Evolutionary conservation across 2,797 vertebrate species (phyloP), one percentile per base, ranked within the genome.

Genomic region (Microctenopoma steveboyesi): DNA sequence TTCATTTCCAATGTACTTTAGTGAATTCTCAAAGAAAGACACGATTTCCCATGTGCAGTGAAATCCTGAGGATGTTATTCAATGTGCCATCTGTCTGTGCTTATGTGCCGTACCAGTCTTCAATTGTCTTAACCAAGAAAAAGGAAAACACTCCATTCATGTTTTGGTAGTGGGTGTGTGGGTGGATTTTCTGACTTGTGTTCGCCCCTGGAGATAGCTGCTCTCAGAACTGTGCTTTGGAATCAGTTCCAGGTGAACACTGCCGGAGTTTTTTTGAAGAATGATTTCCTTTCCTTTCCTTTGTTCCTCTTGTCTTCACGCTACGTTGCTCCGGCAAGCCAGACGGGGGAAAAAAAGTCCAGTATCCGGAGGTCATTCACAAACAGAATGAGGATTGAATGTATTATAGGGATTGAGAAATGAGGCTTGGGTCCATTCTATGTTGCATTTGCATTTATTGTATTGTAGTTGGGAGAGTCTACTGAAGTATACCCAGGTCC

Each of bases 201-300:
- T 51, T 77, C 65, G 78, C 72, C 63, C 51, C 39, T 22, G 51
- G 76, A 83, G 78, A 69, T 52, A 57, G 67, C 64, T 42, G 1
- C 60, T 85, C 82, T 78, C 52, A 77, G 69, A 86, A 67, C 56
- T 18, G 18, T 15, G 65, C 57, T 85, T 57, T 76, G 77, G 84
- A 87, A 93, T 93, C 86, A 88, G 83, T 92, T 93, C 91, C 92
- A 92, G 91, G 91, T 92, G 92, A 91, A 69, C 33, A 46, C 69
- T 73, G 74, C 66, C 35, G 59, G 67, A 86, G 74, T 86, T 87
- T 86, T 87, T 91, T 88, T 72, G 76, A 79, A 59, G 71, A 91
- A 85, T 81, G 60, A 83, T 81, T 77, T 86, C 53, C 59, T 56
- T 65, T 54, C 81, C 81, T 67, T 22, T 22, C 35, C 30, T 64